Conservation (phyloP, 1,140 invertebrate genomes). For the Protaetia brevitarsis region DNA sequence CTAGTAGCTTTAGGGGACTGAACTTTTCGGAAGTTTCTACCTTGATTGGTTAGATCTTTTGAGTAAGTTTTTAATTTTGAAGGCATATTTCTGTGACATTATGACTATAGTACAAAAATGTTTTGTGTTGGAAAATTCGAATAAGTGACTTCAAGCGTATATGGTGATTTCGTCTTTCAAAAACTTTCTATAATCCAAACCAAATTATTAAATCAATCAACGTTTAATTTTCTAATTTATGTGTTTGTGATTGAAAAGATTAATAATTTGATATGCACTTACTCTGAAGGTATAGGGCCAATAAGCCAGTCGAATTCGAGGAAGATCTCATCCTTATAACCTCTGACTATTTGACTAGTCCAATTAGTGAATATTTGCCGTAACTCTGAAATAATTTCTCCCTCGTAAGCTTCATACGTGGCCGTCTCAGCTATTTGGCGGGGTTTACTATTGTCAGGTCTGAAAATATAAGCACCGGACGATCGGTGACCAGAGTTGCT, state of each 20-base stretch:
- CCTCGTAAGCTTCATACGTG: constrained; percentile 61
- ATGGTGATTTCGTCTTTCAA: no score
- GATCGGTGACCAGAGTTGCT: constrained; percentile 54
- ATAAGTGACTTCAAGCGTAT: no score
- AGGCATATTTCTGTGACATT: no score
- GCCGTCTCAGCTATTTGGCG: constrained; percentile 49
- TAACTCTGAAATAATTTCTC: constrained; percentile 76
- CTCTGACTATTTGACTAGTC: constrained; percentile 75
- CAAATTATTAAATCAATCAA: no score
- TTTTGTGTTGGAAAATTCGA: no score
- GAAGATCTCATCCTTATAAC: constrained; percentile 65
- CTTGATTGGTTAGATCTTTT: no score
- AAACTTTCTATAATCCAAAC: no score
- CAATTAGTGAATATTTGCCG: constrained; percentile 73
- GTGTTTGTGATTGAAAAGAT: neutral
- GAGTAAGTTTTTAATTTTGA: no score
- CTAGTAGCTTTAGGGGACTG: no score
- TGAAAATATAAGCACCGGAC: constrained; percentile 86
- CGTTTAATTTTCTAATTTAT: no score
- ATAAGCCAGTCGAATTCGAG: constrained; percentile 91
- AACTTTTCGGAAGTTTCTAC: no score
- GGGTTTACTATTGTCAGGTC: constrained; percentile 57
- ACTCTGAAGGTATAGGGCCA: constrained; percentile 86
- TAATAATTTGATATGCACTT: constrained; percentile 41
- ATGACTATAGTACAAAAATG: no score